A percentile compares a stretch with the other conserved stretches of the same genome.
Conservation (phyloP, 1,140 invertebrate genomes). For the Camponotus pennsylvanicus region DNA sequence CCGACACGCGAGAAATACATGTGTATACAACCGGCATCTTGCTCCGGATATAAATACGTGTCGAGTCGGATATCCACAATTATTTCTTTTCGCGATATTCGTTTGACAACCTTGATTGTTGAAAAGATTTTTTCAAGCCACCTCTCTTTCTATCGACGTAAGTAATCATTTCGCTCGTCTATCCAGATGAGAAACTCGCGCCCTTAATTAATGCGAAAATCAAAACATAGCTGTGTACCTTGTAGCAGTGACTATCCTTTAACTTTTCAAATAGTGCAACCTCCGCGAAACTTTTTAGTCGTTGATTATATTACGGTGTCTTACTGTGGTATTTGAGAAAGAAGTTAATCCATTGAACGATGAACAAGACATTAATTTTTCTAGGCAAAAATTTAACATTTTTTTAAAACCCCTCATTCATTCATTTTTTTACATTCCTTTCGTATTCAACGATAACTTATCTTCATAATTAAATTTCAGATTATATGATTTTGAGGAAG, state of each 20-base stretch:
- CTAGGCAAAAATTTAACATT: neutral
- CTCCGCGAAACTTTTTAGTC: conserved; percentile 39
- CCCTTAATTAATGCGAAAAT: conserved; percentile 55
- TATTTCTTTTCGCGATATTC: conserved; percentile 46
- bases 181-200: conserved; percentile 37
- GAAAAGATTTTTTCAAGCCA: conserved; percentile 10
- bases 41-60: conserved; percentile 34
- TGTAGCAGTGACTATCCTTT: conserved; percentile 40
- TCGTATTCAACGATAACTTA: neutral
- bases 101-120: neutral
- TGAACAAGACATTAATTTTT: conserved; percentile 9
- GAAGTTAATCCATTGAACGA: conserved; percentile 31
- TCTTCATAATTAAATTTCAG: neutral
- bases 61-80: conserved; percentile 39
- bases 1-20: conserved; percentile 6
- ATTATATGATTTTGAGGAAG: neutral
- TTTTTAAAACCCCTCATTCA: too few relatives aligned
- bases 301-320: conserved; percentile 54
- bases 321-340: conserved; percentile 29
- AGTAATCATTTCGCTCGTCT: conserved; percentile 35
- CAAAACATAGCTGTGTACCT: neutral
- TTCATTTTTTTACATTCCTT: neutral
- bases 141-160: conserved; percentile 33
- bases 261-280: conserved; percentile 58
- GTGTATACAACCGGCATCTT: neutral